Conservation (phyloP, 1,140 invertebrate species). For the Fopius arisanus region DNA sequence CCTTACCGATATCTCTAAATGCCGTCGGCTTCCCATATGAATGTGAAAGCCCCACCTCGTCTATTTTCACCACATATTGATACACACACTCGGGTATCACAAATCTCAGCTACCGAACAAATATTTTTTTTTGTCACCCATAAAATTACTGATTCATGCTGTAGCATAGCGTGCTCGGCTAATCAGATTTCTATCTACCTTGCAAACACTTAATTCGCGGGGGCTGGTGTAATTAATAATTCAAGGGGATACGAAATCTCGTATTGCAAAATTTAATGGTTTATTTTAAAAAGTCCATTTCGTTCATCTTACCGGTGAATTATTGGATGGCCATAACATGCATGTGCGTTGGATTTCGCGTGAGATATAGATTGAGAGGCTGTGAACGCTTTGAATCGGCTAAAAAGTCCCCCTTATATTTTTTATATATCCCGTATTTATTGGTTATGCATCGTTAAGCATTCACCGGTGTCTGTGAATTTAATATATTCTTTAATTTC, state of each 20-base stretch:
- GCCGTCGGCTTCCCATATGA: slow-evolving; percentile 54
- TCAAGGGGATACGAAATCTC: neutral
- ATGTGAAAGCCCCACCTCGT: slow-evolving; percentile 36
- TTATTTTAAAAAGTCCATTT: neutral
- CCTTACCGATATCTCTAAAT: slow-evolving; percentile 60
- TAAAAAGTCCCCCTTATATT: neutral
- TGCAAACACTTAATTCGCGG: neutral
- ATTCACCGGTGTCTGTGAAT: neutral
- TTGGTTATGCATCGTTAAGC: neutral
- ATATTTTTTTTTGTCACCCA: slow-evolving; percentile 1
- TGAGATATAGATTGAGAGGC: neutral
- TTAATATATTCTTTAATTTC: too few relatives aligned
- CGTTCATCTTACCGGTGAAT: neutral
- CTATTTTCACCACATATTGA: neutral
- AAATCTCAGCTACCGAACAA: neutral
- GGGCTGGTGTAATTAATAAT: neutral
- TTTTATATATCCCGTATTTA: neutral
- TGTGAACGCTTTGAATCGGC: neutral
- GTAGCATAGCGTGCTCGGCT: neutral
- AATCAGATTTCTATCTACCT: neutral
- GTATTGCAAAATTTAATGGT: neutral
- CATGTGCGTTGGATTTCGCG: neutral
- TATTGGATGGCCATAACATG: neutral
- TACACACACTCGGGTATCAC: neutral
- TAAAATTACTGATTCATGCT: slow-evolving; percentile 1